Base-by-base conservation (phyloP, 2,113 vertebrate genomes). In the Xyrauchen texanus region DNA sequence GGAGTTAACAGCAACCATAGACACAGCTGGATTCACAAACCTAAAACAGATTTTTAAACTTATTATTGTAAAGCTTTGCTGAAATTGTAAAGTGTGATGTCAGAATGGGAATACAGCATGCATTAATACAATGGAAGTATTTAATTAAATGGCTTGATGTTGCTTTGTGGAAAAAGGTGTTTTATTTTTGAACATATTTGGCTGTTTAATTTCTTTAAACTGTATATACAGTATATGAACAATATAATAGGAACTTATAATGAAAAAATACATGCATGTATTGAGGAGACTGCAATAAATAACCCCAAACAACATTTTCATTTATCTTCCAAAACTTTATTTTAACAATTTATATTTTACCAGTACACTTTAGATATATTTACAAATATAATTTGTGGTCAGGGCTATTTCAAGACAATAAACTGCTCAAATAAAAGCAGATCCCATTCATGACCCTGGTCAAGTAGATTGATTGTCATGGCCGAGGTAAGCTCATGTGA, bases 241-340 rank as follows among this genome's bases (percentile, higher is more conserved):
- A 34, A 34, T 34, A 34, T 34, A 34, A 34, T 34, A 34, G 21
- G 21, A 34, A 34, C 21, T 3, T 34, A 34, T 34, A 34, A 34
- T 34, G 21, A 34, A 34, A 34, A 34, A 34, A 34, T n/a, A 70
- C 13, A 12, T 21, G 47, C 66, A 45, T 15, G n/a, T 58, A 58
- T 9, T 65, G 9, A 47, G 16, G 6, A 64, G 67, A 51, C 21
- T 34, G 71, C 16, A 77, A 68, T 46, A 12, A 47, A 57, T 60
- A 45, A 62, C 70, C 44, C 55, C 49, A 64, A 70, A 75, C 10
- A 49, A 58, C 63, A 77, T 61, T 46, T 80, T 52, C 12, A 47
- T 73, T 92, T 92, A 88, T 90, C 89, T 89, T 93, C 89, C 89
- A 93, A 95, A 92, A 90, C 91, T 98, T 96, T 96, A 96, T 96